Evolutionary conservation across 1,140 invertebrate genomes (phyloP), one percentile per base, ranked within the genome.

Genomic region (Lordiphosa mommai): DNA sequence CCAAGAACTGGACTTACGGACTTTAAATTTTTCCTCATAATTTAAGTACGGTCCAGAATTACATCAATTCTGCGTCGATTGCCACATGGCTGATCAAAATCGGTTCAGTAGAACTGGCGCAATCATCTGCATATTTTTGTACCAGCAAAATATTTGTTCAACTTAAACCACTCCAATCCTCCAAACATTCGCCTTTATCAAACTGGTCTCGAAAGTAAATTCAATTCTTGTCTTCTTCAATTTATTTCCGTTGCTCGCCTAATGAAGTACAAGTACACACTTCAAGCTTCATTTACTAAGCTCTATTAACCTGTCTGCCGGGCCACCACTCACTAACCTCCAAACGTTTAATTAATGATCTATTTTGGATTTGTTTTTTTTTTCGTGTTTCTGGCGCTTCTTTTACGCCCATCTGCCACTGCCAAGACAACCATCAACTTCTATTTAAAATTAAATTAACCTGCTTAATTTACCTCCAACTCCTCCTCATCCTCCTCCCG

Each of bases 401-500:
- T 82, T 67, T 41, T 55, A 71, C 74, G 71, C 77, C 73, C 74
- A 70, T 74, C 76, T 79, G 65, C 74, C 65, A 70, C 73, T 37
- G 69, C 55, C 23, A 27, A 27, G 23, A 50, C 60, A 43, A 47
- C 51, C 74, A 74, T 80, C 76, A 69, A 82, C 76, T 82, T 76
- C 71, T 82, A 80, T 80, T 80, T 82, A 82, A 82, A 80, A 82
- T 80, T 82, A 76, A 80, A 80, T 80, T 80, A 80, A 80, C 76
- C 76, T 80, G 76, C 76, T 80, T 82, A 82, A 82, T 80, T 80
- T 80, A 50, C 76, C 66, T 38, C 56, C 64, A 36, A 7, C 23
- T 37, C 47, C 64, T 59, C 37, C 64, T 20, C 61, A 13, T 12
- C n/a, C 33, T 53, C 14, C 32, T 30, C 32, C 41, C 14, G 17